Base-by-base conservation (phyloP, 2,113 vertebrate species). In the Paedocypris sp. region DNA sequence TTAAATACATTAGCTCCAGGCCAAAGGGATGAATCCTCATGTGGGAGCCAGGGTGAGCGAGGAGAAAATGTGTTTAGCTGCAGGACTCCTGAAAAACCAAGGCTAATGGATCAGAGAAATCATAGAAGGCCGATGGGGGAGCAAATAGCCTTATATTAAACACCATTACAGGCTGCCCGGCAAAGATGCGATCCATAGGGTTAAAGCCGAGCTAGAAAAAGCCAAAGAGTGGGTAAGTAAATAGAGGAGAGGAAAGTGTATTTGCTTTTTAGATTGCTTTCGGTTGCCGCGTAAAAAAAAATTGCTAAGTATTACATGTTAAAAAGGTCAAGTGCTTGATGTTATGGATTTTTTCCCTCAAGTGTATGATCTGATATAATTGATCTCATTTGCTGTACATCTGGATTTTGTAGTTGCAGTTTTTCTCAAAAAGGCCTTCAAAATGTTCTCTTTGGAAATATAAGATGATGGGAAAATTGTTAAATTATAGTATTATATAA, bases 1-100 rank as follows among this genome's bases (percentile, higher is more conserved):
- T 78, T 77, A 81, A 71, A 82, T 84, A 80, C 79, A 80, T 81
- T 67, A 78, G 81, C 78, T 70, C 2, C 54, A 62, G 79, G 76
- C 72, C 58, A 64, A 76, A 39, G 10, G 20, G 9, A 38, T 52
- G 78, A 68, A 72, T 78, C 74, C 63, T 53, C 16, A 74, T 73
- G 41, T 72, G 22, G 31, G 76, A 69, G 74, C 80, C 43, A 49
- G 50, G 50, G 81, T 76, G 77, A 64, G 57, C 65, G 73, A 71
- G 58, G 69, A 15, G 72, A 63, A 80, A 85, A 80, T 84, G 78
- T 74, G 73, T 28, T 76, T 65, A 67, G 72, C 79, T 70, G 71
- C 69, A 70, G 50, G 47, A 28, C 74, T 67, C 73, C 79, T 66
- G 70, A 76, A 82, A n/a, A 79, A 78, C 73, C 66, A 73, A 73